Base-by-base conservation (phyloP, 2,888 invertebrate species). In the Hybos culiciformis region DNA sequence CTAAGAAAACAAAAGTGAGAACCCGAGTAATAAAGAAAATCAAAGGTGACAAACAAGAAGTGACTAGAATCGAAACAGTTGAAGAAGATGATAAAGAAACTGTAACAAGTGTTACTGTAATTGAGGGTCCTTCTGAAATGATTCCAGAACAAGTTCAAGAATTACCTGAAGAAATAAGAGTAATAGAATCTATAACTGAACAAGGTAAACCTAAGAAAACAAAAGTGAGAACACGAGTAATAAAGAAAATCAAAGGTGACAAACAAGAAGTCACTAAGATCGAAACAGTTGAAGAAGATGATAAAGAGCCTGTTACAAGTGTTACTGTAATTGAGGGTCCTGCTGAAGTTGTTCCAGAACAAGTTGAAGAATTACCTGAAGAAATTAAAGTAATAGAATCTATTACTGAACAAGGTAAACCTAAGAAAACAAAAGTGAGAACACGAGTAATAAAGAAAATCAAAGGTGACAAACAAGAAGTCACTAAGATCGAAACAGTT, bases 21-120 rank as follows among this genome's bases (percentile, higher is more conserved):
- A 45, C 21, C 23, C 46, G 62, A 3, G 57, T 59, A 23, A 59
- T 62, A 47, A 61, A 57, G 47, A 66, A 59, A 53, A 56, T 53
- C 9, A 60, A 51, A 49, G 66, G 59, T 42, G 43, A 49, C 39
- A 59, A 60, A 53, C 49, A 61, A 40, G 59, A 67, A 50, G 49
- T 61, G 7, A 63, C 62, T 2, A 56, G 63, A 54, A 62, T 68
- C 49, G 53, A 63, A 44, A 66, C 63, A 39, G 56, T 66, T 46
- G 56, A 59, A 53, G 59, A 66, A 53, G 63, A 65, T 52, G 62
- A 56, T 11, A 54, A 62, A 48, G 52, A 57, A 48, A 62, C 66
- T n/a, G 49, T 59, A 48, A 59, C 56, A 37, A 37, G 39, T 42
- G 47, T 60, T 0, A 48, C 48, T 4, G 48, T 50, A 18, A 53